Percentiles rank a stretch among this genome's conserved stretches.
These are phyloP conservation scores for Agriopis aurantiaria DNA, from an alignment of 2,888 invertebrate species.

Conservation along the genomic window DNA sequence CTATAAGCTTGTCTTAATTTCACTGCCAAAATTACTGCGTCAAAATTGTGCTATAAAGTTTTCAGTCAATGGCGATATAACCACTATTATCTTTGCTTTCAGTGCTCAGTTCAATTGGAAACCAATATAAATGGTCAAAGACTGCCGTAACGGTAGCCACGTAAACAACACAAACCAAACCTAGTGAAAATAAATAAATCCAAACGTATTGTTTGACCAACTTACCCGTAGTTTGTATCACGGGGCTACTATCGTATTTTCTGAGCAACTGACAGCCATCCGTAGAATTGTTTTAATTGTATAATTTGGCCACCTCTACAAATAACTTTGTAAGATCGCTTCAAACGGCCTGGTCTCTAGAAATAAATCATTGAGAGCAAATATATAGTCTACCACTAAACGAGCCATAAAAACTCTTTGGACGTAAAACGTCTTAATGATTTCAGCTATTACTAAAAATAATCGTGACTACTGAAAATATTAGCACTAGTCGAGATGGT, in stretches of 20 bases:
- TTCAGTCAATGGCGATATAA: too few relatives aligned
- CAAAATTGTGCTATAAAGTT: too few relatives aligned
- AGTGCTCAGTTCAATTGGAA: too few relatives aligned
- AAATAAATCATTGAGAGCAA: conserved; percentile 67
- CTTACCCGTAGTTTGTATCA: too few relatives aligned
- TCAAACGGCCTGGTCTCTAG: conserved; percentile 18
- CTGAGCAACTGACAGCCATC: neutral
- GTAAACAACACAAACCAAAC: conserved; percentile 1
- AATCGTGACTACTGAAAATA: conserved; percentile 1
- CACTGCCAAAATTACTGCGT: too few relatives aligned
- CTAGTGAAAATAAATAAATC: conserved; percentile 12
- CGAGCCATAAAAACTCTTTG: conserved; percentile 71
- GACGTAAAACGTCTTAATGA: conserved; percentile 65
- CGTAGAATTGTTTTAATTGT: neutral
- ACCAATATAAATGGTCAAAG: neutral
- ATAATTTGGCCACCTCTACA: neutral
- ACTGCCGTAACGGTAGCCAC: neutral
- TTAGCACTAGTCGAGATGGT: too few relatives aligned
- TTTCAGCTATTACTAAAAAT: conserved; percentile 52
- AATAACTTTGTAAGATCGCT: neutral
- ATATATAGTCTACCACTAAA: conserved; percentile 59
- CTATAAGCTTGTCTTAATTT: too few relatives aligned
- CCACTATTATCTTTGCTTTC: too few relatives aligned
- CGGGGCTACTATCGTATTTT: neutral
- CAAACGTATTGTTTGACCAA: neutral